Conservation (phyloP, 2,113 vertebrate genomes). For the Plecturocebus donacophilus region DNA sequence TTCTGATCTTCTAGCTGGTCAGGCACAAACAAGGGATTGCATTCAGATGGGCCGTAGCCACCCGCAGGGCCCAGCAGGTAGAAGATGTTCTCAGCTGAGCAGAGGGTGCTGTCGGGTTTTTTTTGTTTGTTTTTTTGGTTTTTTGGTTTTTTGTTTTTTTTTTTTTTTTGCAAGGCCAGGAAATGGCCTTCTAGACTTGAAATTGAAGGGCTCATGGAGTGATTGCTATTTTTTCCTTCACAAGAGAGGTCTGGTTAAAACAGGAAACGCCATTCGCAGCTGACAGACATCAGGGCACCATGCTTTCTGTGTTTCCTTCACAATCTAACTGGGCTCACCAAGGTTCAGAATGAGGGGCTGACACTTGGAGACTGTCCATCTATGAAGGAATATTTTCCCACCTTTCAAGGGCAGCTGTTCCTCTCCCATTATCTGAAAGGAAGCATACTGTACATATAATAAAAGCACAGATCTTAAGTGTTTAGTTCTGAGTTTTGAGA, state of each 20-base stretch:
- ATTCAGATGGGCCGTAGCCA: too few species aligned
- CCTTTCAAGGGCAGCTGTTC: background rate
- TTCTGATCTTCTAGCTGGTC: fast-evolving
- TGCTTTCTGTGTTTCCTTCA: slow-evolving; percentile 68
- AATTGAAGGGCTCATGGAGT: background rate
- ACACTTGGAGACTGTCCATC: background rate
- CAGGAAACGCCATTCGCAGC: slow-evolving; percentile 75
- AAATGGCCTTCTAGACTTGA: background rate
- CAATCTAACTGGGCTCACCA: slow-evolving; percentile 11
- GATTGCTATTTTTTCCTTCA: slow-evolving; percentile 63
- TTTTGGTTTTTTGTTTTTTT: too few species aligned
- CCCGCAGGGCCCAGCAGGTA: background rate
- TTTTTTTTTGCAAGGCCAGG: background rate
- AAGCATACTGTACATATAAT: too few species aligned
- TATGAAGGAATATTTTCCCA: background rate
- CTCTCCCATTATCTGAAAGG: background rate
- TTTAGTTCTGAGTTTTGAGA: background rate
- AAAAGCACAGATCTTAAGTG: background rate
- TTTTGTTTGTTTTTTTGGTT: too few species aligned
- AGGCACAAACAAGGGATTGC: background rate
- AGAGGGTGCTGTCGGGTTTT: background rate
- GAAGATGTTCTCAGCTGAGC: background rate
- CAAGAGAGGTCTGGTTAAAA: slow-evolving; percentile 64
- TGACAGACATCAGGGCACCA: slow-evolving; percentile 60
- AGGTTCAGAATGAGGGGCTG: slow-evolving; percentile 62